A percentile compares a stretch with the other conserved stretches of the same genome.
Conservation (phyloP, 2,113 vertebrate species). For the Sardina pilchardus region DNA sequence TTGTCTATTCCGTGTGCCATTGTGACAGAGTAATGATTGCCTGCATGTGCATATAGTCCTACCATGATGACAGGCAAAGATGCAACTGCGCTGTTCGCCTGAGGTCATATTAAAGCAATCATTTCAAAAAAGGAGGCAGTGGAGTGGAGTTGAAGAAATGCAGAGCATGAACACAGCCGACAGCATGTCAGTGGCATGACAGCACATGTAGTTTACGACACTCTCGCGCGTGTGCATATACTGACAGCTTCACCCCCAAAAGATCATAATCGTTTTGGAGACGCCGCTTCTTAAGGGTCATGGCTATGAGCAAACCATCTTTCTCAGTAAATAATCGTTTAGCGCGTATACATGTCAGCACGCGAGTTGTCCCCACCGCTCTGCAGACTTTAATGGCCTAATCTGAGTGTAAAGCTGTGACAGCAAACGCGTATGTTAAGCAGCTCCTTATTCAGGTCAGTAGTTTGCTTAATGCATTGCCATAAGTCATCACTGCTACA, state of each 20-base stretch:
- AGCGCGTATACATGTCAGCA: neutral
- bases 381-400: neutral
- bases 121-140: neutral
- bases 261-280: neutral
- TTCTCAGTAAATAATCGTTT: neutral
- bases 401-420: neutral
- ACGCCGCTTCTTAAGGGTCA: neutral
- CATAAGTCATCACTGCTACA: slow-evolving; percentile 13
- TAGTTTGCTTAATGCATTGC: slow-evolving; percentile 3
- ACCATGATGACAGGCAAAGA: neutral
- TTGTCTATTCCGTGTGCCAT: neutral
- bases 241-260: neutral
- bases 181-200: neutral
- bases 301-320: neutral
- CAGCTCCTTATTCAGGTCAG: slow-evolving; percentile 19
- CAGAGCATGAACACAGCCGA: neutral
- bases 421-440: slow-evolving; percentile 2
- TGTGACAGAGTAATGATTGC: neutral
- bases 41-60: neutral
- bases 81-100: neutral
- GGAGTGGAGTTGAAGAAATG: neutral
- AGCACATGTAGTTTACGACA: neutral
- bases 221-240: neutral
- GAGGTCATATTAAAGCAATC: neutral
- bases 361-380: neutral